These are phyloP conservation scores for Calameuta filiformis DNA, from an alignment of 2,888 invertebrate species.

Conservation along the genomic window DNA sequence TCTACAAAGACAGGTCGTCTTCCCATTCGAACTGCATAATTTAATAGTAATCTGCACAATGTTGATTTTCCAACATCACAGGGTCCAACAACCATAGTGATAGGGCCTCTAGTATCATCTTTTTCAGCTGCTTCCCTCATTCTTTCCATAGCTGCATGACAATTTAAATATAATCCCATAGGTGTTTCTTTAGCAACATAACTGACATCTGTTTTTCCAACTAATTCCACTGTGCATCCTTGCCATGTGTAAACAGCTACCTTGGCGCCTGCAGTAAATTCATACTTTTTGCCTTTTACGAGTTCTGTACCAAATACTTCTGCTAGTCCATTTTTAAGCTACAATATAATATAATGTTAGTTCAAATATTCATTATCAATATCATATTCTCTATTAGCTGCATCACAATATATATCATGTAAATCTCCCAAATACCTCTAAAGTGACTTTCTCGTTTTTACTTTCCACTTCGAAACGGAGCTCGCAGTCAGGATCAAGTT, in stretches of 20 bases:
- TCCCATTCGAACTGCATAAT: constrained; percentile 94
- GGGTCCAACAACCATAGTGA: constrained; percentile 92
- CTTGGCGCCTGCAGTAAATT: constrained; percentile 90
- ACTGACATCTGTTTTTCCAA: constrained; percentile 91
- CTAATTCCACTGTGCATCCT: constrained; percentile 87
- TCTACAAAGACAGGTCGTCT: constrained; percentile 93
- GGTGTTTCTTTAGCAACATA: constrained; percentile 97
- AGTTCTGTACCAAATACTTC: constrained; percentile 98
- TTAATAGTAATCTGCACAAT: constrained; percentile 85
- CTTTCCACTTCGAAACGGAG: constrained; percentile 95
- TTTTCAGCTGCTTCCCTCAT: constrained; percentile 86
- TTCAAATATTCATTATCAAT: not conserved
- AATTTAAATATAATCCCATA: constrained; percentile 95
- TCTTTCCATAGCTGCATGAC: constrained; percentile 94
- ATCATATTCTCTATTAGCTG: not conserved
- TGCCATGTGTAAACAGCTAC: constrained; percentile 97
- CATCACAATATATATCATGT: not conserved
- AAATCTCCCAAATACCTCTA: constrained; percentile 71
- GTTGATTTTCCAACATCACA: constrained; percentile 98
- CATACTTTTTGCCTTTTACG: constrained; percentile 91
- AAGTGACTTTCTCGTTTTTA: constrained; percentile 83
- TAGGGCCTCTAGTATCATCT: constrained; percentile 80
- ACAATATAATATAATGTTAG: constrained; percentile 40
- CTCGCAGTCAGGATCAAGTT: constrained; percentile 88
- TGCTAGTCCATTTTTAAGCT: constrained; percentile 90